Evolutionary conservation across 2,888 invertebrate species (phyloP), one percentile per base, ranked within the genome.

Genomic region (Tetropium fuscum): DNA sequence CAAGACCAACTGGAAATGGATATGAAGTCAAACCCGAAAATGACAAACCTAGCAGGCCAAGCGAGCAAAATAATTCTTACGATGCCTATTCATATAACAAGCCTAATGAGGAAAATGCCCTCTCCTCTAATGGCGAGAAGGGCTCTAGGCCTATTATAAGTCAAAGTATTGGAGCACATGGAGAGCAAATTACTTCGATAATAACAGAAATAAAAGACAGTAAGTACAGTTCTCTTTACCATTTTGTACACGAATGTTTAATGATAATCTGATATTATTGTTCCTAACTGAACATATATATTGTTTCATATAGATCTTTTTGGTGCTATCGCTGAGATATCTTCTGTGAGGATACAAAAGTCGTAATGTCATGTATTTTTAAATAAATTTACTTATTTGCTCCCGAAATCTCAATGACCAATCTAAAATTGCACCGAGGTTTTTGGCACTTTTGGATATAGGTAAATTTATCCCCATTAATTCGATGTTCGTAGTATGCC

Each of bases 131-230:
- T 11, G 36, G 30, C 2, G 43, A 60, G n/a, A 60, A 47, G 10
- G 60, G 63, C 6, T 49, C 58, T 4, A 70, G 71, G 15, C 73
- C 76, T 2, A 77, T 77, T 19, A 68, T 79, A 2, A 75, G 74
- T 1, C 69, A 79, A 40, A 75, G 66, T 53, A 64, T 74, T 22
- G 79, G 78, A n/a, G 64, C 74, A 2, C 59, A 78, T 55, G 82
- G 82, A 10, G 75, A 78, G 47, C 72, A 73, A 7, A 77, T 82
- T 34, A 80, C 80, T 7, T 80, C 81, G 4, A 78, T 80, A 49
- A 78, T 82, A 41, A 81, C 79, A 2, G 77, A 77, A 61, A 66
- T 80, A 45, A 54, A 69, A 49, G 67, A 74, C 30, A 73, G 80
- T 79, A 68, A 79, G 79, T 74, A 34, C 4, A 2, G 7, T 3